Conservation (phyloP, 2,888 invertebrate species). For the Harpalus rufipes region DNA sequence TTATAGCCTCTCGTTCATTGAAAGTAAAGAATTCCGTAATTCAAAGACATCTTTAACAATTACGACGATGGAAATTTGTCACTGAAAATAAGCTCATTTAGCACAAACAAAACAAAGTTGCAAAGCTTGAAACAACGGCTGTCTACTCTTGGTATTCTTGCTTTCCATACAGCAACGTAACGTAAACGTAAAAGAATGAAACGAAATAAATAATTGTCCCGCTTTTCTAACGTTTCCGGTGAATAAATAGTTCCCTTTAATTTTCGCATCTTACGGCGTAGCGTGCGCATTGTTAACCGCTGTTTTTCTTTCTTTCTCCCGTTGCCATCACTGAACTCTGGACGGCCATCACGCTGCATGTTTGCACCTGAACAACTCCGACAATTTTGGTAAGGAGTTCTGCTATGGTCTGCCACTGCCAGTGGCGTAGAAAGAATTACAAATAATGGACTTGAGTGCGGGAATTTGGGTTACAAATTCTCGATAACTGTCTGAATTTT, state of each 20-base stretch:
- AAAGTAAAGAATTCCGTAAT: neutral
- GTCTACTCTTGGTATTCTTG: neutral
- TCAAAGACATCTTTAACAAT: slow-evolving; percentile 16
- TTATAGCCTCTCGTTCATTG: too few species aligned
- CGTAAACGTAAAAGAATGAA: slow-evolving; percentile 48
- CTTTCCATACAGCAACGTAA: neutral
- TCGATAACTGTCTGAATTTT: neutral
- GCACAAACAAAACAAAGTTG: slow-evolving; percentile 33
- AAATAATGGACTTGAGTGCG: neutral
- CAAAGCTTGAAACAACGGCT: slow-evolving; percentile 25
- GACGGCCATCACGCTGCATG: neutral
- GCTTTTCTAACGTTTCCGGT: slow-evolving; percentile 51
- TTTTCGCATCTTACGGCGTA: slow-evolving; percentile 58
- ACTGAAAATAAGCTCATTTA: slow-evolving; percentile 45
- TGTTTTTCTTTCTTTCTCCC: slow-evolving; percentile 47
- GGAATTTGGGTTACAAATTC: neutral
- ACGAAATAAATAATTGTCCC: slow-evolving; percentile 64
- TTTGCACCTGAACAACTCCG: slow-evolving; percentile 4
- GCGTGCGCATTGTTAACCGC: slow-evolving; percentile 51
- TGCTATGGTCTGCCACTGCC: neutral
- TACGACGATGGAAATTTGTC: slow-evolving; percentile 37
- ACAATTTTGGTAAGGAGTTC: neutral
- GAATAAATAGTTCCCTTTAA: slow-evolving; percentile 64
- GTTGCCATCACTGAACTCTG: neutral
- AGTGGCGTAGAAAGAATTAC: neutral